These are phyloP conservation scores for Ibidorhyncha struthersii DNA, from an alignment of 2,113 vertebrate genomes.

Conservation along the genomic window DNA sequence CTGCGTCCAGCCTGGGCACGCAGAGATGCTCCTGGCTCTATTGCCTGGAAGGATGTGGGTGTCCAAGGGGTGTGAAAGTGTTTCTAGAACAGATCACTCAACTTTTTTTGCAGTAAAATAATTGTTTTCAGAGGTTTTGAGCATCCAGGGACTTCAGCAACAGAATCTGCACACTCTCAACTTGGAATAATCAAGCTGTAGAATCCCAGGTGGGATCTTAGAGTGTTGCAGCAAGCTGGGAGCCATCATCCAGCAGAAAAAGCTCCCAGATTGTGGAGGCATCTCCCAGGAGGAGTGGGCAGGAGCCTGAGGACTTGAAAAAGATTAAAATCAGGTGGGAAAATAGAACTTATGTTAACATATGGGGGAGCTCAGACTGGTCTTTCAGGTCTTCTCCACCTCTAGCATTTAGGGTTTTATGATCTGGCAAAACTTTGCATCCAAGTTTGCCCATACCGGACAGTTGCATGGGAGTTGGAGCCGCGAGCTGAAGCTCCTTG, in stretches of 20 bases:
- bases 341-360: neutral
- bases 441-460: neutral
- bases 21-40: neutral
- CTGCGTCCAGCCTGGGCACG: accelerated
- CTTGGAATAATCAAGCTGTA: neutral
- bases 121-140: neutral
- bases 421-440: neutral
- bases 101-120: neutral
- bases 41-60: neutral
- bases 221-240: neutral
- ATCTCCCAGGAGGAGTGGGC: neutral
- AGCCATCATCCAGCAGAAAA: neutral
- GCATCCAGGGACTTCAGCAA: neutral
- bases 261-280: neutral
- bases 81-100: neutral
- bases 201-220: neutral
- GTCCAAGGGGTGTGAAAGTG: neutral
- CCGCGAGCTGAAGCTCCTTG: neutral
- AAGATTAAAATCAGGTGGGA: neutral
- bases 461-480: neutral
- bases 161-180: neutral
- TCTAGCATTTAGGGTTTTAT: neutral
- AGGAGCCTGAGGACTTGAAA: neutral
- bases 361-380: neutral
- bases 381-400: neutral